Conservation (phyloP, 2,113 vertebrate genomes). For the Muntiacus muntjak region DNA sequence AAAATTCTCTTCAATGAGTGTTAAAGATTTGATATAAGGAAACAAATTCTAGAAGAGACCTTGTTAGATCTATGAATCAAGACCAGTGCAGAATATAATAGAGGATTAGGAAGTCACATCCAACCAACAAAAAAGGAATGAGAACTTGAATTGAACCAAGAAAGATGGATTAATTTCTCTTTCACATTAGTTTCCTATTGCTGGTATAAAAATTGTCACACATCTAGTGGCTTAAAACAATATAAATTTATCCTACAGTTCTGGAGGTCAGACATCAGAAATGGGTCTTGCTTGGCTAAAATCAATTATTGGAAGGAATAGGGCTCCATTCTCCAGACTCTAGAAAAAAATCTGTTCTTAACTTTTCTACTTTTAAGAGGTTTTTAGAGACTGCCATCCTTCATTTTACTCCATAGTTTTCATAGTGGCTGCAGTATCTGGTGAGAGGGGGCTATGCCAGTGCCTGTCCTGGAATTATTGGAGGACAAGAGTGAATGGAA, state of each 20-base stretch:
- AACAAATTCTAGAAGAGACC: not conserved
- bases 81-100: not conserved
- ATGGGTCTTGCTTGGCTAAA: not conserved
- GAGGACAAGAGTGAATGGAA: not conserved
- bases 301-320: not conserved
- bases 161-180: not conserved
- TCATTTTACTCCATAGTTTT: not conserved
- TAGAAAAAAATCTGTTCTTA: not conserved
- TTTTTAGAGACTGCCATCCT: not conserved
- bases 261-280: not conserved
- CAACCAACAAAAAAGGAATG: not conserved
- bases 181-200: not conserved
- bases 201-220: not conserved
- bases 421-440: not conserved
- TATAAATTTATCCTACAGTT: not conserved
- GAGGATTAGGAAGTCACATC: not conserved
- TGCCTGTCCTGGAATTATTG: not conserved
- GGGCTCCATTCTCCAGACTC: not conserved
- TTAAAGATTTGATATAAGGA: not conserved
- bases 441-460: not conserved
- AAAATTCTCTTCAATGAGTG: not conserved
- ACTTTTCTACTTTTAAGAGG: not conserved
- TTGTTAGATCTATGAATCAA: not conserved
- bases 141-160: not conserved
- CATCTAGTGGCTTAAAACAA: not conserved